Base-by-base conservation (phyloP, 2,888 invertebrate species). In the Sepiola atlantica region DNA sequence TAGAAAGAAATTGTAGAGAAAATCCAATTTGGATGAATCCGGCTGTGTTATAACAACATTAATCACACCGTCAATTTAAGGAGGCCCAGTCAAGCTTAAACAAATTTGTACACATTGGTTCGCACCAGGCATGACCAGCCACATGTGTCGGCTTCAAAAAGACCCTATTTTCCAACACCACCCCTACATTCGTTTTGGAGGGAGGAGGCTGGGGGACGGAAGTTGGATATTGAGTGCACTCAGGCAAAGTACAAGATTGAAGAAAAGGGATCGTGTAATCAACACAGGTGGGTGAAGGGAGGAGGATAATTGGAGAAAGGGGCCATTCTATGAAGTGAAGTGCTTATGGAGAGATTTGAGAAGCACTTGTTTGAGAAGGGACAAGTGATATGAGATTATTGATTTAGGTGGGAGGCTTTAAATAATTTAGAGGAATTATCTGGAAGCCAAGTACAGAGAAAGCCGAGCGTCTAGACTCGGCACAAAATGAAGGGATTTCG, bases 1-100 rank as follows among this genome's bases (percentile, higher is more conserved):
- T 12, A 77, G n/a, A 77, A 77, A 77, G 77, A 77, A 77, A 77
- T 77, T 77, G 77, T 77, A 77, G n/a, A 77, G 77, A 77, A 77
- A 77, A 77, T 77, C 77, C 32, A 77, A 77, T 77, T n/a, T 77
- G 77, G n/a, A n/a, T 14, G 77, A 77, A 18, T 45, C n/a, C 32
- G 14, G 77, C 32, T 32, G 77, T 77, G n/a, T 77, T 77, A n/a
- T 77, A 77, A 77, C n/a, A 77, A 77, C 32, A 77, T 77, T 77
- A 77, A 77, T 77, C 45, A 45, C 8, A 8, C 45, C 45, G 45
- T 45, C n/a, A 77, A 77, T 77, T 77, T 14, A 77, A 77, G n/a
- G 18, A 77, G 45, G 77, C n/a, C n/a, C 14, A 77, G 32, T n/a
- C 77, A 77, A 77, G 77, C 77, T 77, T n/a, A 77, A 77, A 77